Conservation (phyloP, 1,140 invertebrate genomes). For the Drepana arcuata region DNA sequence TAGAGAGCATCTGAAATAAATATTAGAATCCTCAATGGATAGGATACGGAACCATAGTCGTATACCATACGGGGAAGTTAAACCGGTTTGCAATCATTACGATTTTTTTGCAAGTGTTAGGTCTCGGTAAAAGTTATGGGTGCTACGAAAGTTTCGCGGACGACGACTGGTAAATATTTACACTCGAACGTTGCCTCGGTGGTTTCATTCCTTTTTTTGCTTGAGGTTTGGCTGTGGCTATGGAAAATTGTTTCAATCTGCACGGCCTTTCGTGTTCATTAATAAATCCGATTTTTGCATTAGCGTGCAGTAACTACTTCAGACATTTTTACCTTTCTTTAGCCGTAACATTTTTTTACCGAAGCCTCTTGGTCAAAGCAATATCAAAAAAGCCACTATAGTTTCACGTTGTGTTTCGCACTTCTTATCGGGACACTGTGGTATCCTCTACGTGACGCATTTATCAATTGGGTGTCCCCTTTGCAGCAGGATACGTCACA, state of each 20-base stretch:
- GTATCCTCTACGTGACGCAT: conserved; percentile 33
- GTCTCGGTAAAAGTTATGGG: conserved; percentile 33
- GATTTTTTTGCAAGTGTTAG: conserved; percentile 31
- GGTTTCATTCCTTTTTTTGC: conserved; percentile 35
- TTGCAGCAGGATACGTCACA: conserved; percentile 27
- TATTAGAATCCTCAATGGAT: too few species aligned
- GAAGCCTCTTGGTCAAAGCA: too few species aligned
- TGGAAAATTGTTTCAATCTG: conserved; percentile 32
- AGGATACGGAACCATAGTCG: too few species aligned
- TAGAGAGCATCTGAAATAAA: too few species aligned
- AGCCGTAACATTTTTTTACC: too few species aligned
- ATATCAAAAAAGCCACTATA: too few species aligned
- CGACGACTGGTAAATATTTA: conserved; percentile 50
- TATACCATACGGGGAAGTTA: too few species aligned
- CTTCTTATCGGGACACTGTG: conserved; percentile 15
- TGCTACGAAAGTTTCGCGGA: conserved; percentile 40
- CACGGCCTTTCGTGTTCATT: conserved; percentile 25
- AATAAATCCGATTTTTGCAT: conserved; percentile 6
- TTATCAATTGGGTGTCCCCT: conserved; percentile 19
- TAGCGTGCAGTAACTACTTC: too few species aligned
- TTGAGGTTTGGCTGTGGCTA: conserved; percentile 33
- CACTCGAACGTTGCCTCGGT: conserved; percentile 39
- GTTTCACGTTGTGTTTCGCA: conserved; percentile 10
- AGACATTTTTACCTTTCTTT: too few species aligned
- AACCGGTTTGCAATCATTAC: not conserved